These are phyloP conservation scores for Ernsta delagoae DNA, from an alignment of 2,888 invertebrate species.

Conservation along the genomic window DNA sequence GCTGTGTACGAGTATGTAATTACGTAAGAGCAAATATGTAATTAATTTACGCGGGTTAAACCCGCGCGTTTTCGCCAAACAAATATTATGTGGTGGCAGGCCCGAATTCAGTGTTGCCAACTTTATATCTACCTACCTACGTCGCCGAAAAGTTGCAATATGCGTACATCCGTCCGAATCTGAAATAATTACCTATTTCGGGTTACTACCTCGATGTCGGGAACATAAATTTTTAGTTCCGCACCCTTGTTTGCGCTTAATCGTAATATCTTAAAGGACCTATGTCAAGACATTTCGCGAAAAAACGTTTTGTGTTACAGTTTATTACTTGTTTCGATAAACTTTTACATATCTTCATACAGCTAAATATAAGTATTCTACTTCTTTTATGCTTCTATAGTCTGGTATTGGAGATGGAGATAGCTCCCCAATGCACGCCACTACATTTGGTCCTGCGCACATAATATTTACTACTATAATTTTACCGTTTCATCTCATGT, in stretches of 20 bases:
- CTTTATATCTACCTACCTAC: conserved; percentile 45
- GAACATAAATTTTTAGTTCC: conserved; percentile 30
- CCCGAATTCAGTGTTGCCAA: conserved; percentile 43
- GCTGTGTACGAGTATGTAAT: conserved; percentile 52
- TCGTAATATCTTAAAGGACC: not conserved
- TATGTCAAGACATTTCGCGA: not conserved
- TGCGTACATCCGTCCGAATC: conserved; percentile 47
- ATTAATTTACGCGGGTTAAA: conserved; percentile 62
- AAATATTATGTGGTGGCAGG: conserved; percentile 47
- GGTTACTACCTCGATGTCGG: conserved; percentile 25
- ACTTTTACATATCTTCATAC: no score
- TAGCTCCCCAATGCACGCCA: no score
- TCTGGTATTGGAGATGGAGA: no score
- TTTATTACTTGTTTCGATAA: no score
- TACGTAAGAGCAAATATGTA: conserved; percentile 61
- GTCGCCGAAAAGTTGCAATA: conserved; percentile 46
- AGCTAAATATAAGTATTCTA: no score
- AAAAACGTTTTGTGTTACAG: no score
- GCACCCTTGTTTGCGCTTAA: conserved; percentile 3
- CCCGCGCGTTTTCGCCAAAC: conserved; percentile 49
- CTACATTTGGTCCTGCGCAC: no score
- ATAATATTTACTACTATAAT: not conserved
- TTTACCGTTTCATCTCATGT: no score
- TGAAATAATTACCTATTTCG: conserved; percentile 52
- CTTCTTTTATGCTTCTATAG: no score